These are phyloP conservation scores for Poeciliopsis prolifica DNA, from an alignment of 2,113 vertebrate genomes.

Conservation along the genomic window DNA sequence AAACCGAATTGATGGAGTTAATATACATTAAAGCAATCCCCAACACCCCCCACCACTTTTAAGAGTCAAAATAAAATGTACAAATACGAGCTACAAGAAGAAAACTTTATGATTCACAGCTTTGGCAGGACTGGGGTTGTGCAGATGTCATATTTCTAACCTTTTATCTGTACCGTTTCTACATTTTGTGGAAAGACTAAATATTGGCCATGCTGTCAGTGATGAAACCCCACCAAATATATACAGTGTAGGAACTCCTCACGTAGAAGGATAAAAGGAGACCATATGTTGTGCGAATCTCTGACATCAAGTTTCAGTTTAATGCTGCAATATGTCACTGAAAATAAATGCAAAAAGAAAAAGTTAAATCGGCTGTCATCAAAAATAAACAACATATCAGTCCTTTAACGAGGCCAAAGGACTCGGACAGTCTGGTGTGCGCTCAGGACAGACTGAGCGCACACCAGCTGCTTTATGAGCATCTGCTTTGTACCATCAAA, in stretches of 20 bases:
- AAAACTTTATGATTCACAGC: conserved; percentile 84
- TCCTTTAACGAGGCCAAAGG: conserved; percentile 49
- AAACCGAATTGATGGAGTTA: conserved; percentile 86
- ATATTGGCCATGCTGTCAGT: conserved; percentile 64
- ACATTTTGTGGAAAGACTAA: conserved; percentile 52
- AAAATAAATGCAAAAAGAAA: conserved; percentile 22
- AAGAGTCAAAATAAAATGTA: conserved; percentile 70
- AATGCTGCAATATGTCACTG: conserved; percentile 41
- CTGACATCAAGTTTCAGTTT: conserved; percentile 55
- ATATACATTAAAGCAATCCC: conserved; percentile 76
- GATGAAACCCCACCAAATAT: conserved; percentile 49
- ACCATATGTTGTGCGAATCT: conserved; percentile 71
- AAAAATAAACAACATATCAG: conserved; percentile 46
- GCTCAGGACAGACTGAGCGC: too few species aligned
- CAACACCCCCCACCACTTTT: conserved; percentile 15
- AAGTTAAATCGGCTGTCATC: conserved; percentile 15
- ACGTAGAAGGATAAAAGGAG: conserved; percentile 45
- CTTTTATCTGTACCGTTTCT: conserved; percentile 42
- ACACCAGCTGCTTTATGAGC: conserved; percentile 38
- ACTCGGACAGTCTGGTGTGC: too few species aligned
- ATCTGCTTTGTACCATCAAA: conserved; percentile 40
- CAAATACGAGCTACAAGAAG: conserved; percentile 77
- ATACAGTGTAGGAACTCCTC: conserved; percentile 50
- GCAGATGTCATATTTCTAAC: conserved; percentile 40
- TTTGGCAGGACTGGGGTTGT: conserved; percentile 76